These are phyloP conservation scores for Apodemus speciosus DNA, from an alignment of 2,113 vertebrate genomes.

Conservation along the genomic window DNA sequence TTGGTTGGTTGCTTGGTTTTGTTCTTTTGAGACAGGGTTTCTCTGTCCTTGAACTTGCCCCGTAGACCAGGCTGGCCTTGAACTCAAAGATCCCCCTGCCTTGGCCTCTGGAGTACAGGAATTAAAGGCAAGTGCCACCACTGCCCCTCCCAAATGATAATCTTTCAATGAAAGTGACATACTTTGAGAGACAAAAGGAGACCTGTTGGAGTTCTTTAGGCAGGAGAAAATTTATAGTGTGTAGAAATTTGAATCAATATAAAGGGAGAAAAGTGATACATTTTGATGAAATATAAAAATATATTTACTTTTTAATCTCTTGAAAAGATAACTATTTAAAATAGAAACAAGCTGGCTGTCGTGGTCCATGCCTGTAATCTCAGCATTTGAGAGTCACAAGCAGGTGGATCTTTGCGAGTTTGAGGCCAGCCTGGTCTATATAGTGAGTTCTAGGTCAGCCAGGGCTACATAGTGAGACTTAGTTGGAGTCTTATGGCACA, in stretches of 20 bases:
- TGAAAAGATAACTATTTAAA: not conserved
- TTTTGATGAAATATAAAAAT: not conserved
- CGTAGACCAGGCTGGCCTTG: not conserved
- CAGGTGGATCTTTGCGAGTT: not conserved
- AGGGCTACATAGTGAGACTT: not conserved
- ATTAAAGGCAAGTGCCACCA: not conserved
- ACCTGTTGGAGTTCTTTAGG: not conserved
- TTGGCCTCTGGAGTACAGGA: not conserved
- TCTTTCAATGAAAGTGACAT: not conserved
- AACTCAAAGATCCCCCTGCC: not conserved
- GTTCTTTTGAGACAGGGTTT: not conserved
- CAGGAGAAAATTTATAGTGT: not conserved
- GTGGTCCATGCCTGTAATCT: not conserved
- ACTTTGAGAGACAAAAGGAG: not conserved
- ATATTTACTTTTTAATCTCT: not conserved
- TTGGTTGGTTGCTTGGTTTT: not conserved
- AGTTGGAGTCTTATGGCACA: not conserved
- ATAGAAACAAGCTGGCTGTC: not conserved
- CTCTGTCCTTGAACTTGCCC: not conserved
- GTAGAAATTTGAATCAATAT: not conserved
- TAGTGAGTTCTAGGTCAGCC: not conserved
- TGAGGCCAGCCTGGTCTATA: not conserved
- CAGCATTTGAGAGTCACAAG: not conserved
- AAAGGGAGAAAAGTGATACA: not conserved
- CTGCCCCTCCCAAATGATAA: not conserved